phyloP scores from a whole-genome alignment of 30 jellyfish, hydroid and myxozoan genomes.

The Cassiopea xamachana region DNA sequence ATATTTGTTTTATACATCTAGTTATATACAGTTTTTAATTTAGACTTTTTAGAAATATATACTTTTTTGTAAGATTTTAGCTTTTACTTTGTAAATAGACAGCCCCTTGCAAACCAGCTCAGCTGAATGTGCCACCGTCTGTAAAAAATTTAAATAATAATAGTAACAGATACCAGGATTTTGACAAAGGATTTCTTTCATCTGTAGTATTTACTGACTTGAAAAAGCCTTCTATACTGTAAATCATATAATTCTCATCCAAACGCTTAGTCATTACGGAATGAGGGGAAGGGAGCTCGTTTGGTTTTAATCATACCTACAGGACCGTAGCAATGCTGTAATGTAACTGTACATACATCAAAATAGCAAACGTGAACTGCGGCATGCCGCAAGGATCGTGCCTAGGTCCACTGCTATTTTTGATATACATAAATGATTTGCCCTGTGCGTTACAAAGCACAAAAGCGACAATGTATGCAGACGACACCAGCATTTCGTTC shows the following conservation, averaged over 20 bases:
- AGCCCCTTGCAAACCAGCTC: too few relatives aligned
- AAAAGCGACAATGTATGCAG: constrained; percentile 28
- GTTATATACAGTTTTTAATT: too few relatives aligned
- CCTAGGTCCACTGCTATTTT: constrained; percentile 33
- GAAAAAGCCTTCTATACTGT: constrained; percentile 32
- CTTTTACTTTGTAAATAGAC: too few relatives aligned
- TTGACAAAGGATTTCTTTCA: constrained; percentile 38
- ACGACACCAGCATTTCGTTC: constrained; percentile 38
- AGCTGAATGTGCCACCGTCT: too few relatives aligned
- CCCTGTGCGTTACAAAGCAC: constrained; percentile 20
- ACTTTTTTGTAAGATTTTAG: too few relatives aligned
- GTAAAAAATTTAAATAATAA: constrained; percentile 1
- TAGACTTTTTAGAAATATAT: too few relatives aligned
- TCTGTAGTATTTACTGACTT: constrained; percentile 27
- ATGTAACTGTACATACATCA: constrained; percentile 21
- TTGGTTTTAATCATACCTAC: constrained; percentile 40
- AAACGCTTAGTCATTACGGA: constrained; percentile 38
- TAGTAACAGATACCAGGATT: constrained; percentile 23
- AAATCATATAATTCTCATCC: constrained; percentile 26
- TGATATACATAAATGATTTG: not conserved
- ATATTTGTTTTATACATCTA: too few relatives aligned
- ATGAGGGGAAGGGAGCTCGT: constrained; percentile 36
- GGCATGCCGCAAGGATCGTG: constrained; percentile 50
- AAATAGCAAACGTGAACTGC: constrained; percentile 18
- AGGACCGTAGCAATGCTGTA: constrained; percentile 39